These are phyloP conservation scores for Ictidomys tridecemlineatus DNA, from an alignment of 2,113 vertebrate species.

Conservation along the genomic window DNA sequence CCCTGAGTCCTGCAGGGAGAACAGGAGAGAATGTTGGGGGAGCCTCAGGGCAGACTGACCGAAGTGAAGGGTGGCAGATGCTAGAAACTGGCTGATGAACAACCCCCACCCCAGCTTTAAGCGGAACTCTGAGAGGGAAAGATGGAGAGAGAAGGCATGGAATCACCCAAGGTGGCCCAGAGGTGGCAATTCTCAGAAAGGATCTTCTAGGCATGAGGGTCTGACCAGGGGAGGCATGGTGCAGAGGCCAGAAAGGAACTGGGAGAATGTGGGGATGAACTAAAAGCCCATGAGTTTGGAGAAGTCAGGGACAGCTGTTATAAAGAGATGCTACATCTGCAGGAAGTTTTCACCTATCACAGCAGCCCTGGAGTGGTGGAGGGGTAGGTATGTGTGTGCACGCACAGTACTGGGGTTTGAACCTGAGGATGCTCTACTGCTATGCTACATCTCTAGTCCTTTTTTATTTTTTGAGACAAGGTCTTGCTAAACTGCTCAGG, in stretches of 20 bases:
- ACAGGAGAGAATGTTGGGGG: background rate
- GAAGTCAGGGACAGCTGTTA: background rate
- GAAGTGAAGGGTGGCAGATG: background rate
- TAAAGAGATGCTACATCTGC: accelerated
- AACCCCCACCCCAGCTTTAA: background rate
- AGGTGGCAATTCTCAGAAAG: background rate
- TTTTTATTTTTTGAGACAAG: too few relatives aligned
- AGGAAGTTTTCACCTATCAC: background rate
- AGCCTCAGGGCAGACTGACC: background rate
- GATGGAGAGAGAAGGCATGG: background rate
- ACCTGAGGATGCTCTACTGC: too few relatives aligned
- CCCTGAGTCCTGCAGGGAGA: constrained; percentile 92
- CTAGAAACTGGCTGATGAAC: background rate
- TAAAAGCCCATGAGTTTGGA: background rate
- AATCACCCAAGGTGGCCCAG: background rate
- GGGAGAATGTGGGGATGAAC: accelerated
- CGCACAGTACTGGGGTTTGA: too few relatives aligned
- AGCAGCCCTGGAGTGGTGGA: background rate
- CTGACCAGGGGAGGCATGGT: background rate
- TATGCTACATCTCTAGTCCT: too few relatives aligned
- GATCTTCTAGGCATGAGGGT: background rate
- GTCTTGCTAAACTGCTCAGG: too few relatives aligned
- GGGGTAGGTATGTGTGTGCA: too few relatives aligned
- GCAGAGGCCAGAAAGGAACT: background rate
- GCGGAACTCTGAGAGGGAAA: background rate